Percentiles rank a stretch among this genome's conserved stretches.
Evolutionary conservation across 2,797 vertebrate species (phyloP).

Genomic region (Rousettus madagascariensis): DNA sequence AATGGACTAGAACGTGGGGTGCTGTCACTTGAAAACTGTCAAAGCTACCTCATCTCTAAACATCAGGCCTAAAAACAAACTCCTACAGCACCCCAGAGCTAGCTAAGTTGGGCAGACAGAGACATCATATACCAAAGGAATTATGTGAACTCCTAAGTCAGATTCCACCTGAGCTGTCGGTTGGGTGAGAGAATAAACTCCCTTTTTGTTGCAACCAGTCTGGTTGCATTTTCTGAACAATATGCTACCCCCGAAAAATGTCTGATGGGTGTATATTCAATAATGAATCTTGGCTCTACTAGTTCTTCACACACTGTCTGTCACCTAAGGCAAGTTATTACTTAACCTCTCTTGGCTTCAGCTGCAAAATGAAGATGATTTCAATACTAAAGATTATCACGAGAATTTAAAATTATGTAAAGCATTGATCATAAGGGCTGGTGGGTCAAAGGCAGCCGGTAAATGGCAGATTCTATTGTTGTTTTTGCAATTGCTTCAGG

Average conservation of each 20-base stretch:
- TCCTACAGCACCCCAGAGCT: neutral
- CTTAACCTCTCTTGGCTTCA: neutral
- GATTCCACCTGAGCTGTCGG: neutral
- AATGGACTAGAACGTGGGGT: neutral
- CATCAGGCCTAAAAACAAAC: neutral
- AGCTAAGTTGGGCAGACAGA: neutral
- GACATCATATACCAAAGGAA: neutral
- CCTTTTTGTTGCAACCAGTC: neutral
- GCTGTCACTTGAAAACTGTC: neutral
- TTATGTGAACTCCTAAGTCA: neutral
- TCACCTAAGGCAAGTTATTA: neutral
- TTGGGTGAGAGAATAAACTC: neutral
- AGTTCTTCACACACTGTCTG: neutral
- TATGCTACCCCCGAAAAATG: neutral
- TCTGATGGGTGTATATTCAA: neutral
- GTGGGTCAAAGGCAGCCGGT: neutral
- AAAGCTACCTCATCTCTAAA: neutral
- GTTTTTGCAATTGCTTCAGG: neutral
- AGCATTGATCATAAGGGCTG: neutral
- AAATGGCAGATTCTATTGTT: neutral
- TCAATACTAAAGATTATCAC: neutral
- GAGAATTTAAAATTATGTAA: conserved; percentile 2
- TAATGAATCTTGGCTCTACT: neutral
- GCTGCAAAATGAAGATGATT: conserved; percentile 14
- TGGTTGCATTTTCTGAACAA: neutral